Conservation (phyloP, 2,113 vertebrate genomes). For the Gallinago jamesoni region DNA sequence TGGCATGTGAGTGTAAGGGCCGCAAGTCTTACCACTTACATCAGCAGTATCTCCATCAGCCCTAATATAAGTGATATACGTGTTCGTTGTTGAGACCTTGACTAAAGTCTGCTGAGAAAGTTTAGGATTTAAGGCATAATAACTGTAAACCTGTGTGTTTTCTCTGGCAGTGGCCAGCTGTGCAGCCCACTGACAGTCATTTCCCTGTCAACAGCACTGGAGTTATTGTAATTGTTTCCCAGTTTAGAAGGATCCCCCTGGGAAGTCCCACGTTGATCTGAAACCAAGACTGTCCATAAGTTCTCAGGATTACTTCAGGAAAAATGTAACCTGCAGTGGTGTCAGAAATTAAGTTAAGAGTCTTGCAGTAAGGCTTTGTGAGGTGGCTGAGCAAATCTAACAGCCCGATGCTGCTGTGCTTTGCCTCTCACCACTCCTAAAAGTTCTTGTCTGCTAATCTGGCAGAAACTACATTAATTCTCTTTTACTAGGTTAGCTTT, state of each 20-base stretch:
- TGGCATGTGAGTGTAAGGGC: not conserved
- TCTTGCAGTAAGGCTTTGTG: not conserved
- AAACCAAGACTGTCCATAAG: not conserved
- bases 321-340: not conserved
- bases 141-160: not conserved
- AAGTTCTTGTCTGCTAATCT: not conserved
- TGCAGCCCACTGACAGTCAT: not conserved
- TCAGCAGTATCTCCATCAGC: fast-evolving
- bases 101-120: not conserved
- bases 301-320: not conserved
- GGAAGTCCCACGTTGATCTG: not conserved
- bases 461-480: not conserved
- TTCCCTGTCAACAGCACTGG: not conserved
- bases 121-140: not conserved
- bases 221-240: not conserved
- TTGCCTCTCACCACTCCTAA: not conserved
- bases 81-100: not conserved
- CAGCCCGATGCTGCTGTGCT: not conserved
- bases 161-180: not conserved
- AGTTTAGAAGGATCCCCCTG: not conserved
- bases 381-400: not conserved
- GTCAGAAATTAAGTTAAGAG: not conserved
- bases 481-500: not conserved
- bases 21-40: not conserved
- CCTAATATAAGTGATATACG: not conserved